Percentiles rank a stretch among this genome's conserved stretches.
Evolutionary conservation across 2,888 invertebrate genomes (phyloP).

Genomic region (Agrochola lota): DNA sequence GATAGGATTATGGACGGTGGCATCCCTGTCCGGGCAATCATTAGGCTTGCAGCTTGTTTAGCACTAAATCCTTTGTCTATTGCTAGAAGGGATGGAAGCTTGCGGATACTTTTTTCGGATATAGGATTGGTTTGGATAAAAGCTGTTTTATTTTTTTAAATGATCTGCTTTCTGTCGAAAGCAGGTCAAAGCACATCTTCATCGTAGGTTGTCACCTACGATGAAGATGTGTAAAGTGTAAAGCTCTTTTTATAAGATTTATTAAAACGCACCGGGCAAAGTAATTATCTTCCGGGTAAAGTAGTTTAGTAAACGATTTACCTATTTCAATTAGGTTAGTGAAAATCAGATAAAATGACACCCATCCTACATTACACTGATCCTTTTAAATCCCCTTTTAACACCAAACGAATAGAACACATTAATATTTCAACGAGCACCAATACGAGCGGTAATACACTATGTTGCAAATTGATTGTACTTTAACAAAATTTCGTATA

Average conservation of each 20-base stretch:
- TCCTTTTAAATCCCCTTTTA: neutral
- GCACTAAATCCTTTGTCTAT: slow-evolving; percentile 83
- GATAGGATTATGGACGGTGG: slow-evolving; percentile 79
- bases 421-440: neutral
- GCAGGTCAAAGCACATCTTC: too few relatives aligned
- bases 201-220: too few relatives aligned
- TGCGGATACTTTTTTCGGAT: slow-evolving; percentile 41
- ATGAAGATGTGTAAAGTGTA: too few relatives aligned
- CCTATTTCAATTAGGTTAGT: neutral
- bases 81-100: slow-evolving; percentile 68
- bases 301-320: too few relatives aligned
- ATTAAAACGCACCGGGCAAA: neutral
- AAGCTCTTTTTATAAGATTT: neutral
- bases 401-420: neutral
- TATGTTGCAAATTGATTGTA: neutral
- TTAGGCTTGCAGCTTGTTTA: slow-evolving; percentile 78
- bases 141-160: too few relatives aligned
- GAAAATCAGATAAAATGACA: neutral
- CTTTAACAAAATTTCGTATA: neutral
- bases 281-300: too few relatives aligned
- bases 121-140: neutral
- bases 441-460: neutral
- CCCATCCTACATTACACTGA: neutral
- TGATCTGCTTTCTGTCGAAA: too few relatives aligned
- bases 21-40: slow-evolving; percentile 74